Evolutionary conservation across 2,888 invertebrate species (phyloP), one percentile per base, ranked within the genome.

Genomic region (Agriopis leucophaearia): DNA sequence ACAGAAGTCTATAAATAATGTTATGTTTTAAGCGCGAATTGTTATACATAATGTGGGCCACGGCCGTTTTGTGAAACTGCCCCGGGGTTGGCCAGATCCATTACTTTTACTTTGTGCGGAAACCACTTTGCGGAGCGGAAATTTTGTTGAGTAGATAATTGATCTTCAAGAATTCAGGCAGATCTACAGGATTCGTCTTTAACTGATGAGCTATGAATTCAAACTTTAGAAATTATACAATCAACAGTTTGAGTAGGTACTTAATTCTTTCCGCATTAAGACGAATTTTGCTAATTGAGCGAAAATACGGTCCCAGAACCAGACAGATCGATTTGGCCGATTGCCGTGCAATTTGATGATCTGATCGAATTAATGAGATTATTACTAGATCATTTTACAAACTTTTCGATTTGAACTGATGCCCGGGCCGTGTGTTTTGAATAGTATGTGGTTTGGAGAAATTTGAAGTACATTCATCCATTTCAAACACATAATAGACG

Each of bases 1-100:
- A 75, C 73, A 64, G 56, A 61, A 65, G 66, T 56, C 69, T 60
- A 66, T 71, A 74, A 76, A 76, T 73, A 72, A 74, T 74, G 69
- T 71, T 65, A 72, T 71, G 71, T 73, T 69, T 27, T 56, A 73
- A 72, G 73, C 76, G 57, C 72, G 73, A 74, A 79, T 79, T 77
- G 78, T 71, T 75, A 75, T 44, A 55, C 52, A 55, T 69, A 78
- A 83, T 81, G 80, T 83, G 73, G 82, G 82, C 79, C 83, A 81
- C 75, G 82, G 82, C 69, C 81, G 77, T 72, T 76, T 78, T 80
- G 81, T 78, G 77, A 83, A 81, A 82, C 81, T 77, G 74, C 80
- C 73, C 74, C 77, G 75, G 74, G 73, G 72, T 76, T 74, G 76
- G 38, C 74, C 74, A 66, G 73, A 76, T 79, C 27, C 74, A 78